These are phyloP conservation scores for Mimas tiliae DNA, from an alignment of 2,888 invertebrate genomes.

Conservation along the genomic window DNA sequence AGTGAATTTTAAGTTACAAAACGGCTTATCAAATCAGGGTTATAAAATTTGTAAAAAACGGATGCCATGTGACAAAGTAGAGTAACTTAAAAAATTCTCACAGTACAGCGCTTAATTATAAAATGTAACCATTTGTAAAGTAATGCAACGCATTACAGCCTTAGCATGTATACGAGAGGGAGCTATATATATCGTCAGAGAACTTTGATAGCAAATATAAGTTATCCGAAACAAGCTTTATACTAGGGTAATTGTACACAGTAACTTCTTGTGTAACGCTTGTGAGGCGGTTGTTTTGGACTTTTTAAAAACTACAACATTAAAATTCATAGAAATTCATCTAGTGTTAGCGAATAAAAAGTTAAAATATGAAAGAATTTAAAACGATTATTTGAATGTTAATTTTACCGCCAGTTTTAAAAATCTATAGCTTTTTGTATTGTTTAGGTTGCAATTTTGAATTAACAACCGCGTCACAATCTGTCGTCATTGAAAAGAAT, in stretches of 20 bases:
- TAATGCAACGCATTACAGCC: conserved; percentile 84
- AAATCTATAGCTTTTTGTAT: too few species aligned
- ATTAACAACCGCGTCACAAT: conserved; percentile 54
- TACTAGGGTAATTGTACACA: conserved; percentile 69
- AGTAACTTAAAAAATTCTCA: conserved; percentile 36
- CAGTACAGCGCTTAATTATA: conserved; percentile 44
- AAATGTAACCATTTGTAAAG: conserved; percentile 65
- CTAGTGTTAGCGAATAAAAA: too few species aligned
- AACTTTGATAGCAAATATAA: conserved; percentile 58
- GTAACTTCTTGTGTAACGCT: conserved; percentile 34
- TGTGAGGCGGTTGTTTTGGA: conserved; percentile 48
- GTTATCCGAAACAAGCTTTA: conserved; percentile 80
- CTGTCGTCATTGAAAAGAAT: conserved; percentile 57
- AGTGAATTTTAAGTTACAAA: too few species aligned
- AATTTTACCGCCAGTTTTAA: too few species aligned
- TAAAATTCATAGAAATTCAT: too few species aligned
- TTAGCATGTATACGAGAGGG: conserved; percentile 89
- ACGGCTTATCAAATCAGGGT: too few species aligned
- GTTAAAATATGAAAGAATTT: too few species aligned
- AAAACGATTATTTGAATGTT: too few species aligned
- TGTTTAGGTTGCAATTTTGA: too few species aligned
- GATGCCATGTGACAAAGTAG: background rate
- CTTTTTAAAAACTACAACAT: conserved; percentile 21
- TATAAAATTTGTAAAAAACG: background rate
- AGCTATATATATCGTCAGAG: conserved; percentile 67